Percentiles rank a stretch among this genome's conserved stretches.
Evolutionary conservation across 2,797 vertebrate genomes (phyloP).

Genomic region (Oryzias sinensis): DNA sequence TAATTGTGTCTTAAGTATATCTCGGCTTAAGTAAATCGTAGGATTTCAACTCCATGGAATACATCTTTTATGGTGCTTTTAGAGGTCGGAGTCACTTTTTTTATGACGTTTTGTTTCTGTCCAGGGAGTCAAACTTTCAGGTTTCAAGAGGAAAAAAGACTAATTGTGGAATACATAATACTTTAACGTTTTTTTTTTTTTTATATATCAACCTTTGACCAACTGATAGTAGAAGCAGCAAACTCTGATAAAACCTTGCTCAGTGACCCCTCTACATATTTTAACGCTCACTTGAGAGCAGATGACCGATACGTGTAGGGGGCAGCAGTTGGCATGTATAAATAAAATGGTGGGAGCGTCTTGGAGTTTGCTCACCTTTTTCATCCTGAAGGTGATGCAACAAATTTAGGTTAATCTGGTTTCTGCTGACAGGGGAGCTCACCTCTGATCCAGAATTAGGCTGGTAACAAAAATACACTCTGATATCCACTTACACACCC

Average conservation of each 20-base stretch:
- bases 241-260: neutral
- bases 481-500: conserved; percentile 14
- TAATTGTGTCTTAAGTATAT: too few species aligned
- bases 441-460: conserved; percentile 51
- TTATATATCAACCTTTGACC: too few species aligned
- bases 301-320: conserved; percentile 5
- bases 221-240: too few species aligned
- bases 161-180: too few species aligned
- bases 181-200: too few species aligned
- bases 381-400: conserved; percentile 57
- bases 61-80: too few species aligned
- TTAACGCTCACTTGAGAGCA: neutral
- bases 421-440: conserved; percentile 36
- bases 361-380: conserved; percentile 5
- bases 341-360: conserved; percentile 12
- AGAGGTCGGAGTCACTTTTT: too few species aligned
- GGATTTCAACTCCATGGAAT: too few species aligned
- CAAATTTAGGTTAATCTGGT: conserved; percentile 55
- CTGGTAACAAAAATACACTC: conserved; percentile 43
- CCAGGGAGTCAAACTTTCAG: too few species aligned
- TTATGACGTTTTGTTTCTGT: too few species aligned
- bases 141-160: too few species aligned
- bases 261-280: neutral
- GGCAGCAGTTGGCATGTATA: conserved; percentile 7
- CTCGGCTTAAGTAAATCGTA: too few species aligned